A percentile compares a stretch with the other conserved stretches of the same genome.
phyloP scores from a whole-genome alignment of 2,888 invertebrate species.

The Spicauda simplicius region DNA sequence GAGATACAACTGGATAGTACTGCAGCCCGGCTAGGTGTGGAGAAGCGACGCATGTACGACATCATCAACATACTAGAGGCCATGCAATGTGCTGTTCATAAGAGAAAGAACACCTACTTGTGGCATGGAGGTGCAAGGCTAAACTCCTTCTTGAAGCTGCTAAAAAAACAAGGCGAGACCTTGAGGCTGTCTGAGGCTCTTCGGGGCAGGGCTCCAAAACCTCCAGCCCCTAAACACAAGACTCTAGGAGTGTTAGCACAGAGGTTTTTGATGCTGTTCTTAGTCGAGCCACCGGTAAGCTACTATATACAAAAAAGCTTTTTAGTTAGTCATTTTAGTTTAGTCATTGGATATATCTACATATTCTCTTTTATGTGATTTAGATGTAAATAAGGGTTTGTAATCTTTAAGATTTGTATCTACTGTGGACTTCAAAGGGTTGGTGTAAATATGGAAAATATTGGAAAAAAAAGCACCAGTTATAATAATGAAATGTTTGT shows the following conservation, averaged over 20 bases:
- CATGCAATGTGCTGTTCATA: conserved; percentile 88
- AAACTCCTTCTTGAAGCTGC: conserved; percentile 83
- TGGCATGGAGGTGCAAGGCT: conserved; percentile 89
- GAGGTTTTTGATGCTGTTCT: conserved; percentile 89
- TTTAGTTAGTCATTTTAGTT: not conserved
- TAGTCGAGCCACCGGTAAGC: conserved; percentile 87
- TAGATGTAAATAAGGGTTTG: no score
- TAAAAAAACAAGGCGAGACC: conserved; percentile 85
- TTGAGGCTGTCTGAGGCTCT: conserved; percentile 81
- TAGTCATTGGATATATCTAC: no score
- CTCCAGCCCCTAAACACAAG: conserved; percentile 85
- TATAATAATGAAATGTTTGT: no score
- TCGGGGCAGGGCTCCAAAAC: conserved; percentile 75
- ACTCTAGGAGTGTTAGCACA: conserved; percentile 88
- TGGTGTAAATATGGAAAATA: no score
- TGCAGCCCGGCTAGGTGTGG: conserved; percentile 86
- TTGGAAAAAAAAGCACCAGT: no score
- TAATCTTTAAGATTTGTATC: no score
- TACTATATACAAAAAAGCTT: not conserved
- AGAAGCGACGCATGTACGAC: conserved; percentile 89
- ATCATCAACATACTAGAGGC: conserved; percentile 90
- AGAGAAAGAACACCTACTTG: conserved; percentile 87
- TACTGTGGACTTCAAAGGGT: no score
- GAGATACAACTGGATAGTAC: conserved; percentile 87
- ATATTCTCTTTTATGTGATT: no score